These are phyloP conservation scores for Tachysurus fulvidraco DNA, from an alignment of 2,113 vertebrate species.

Conservation along the genomic window DNA sequence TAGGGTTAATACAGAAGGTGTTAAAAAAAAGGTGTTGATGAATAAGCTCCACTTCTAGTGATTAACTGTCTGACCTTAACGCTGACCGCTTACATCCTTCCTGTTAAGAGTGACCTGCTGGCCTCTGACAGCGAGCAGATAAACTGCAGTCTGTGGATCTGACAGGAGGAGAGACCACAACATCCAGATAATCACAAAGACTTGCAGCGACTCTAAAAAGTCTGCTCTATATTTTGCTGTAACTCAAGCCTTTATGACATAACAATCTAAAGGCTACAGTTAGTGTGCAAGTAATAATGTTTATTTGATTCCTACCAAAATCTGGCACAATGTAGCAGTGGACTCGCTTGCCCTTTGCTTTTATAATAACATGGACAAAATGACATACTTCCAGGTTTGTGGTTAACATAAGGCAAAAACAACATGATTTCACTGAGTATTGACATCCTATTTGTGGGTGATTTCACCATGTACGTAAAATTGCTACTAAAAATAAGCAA, in stretches of 20 bases:
- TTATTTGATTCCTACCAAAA: not conserved
- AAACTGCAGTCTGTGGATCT: not conserved
- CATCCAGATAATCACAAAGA: not conserved
- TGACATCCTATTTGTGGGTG: not conserved
- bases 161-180: not conserved
- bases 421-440: not conserved
- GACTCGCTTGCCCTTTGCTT: not conserved
- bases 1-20: not conserved
- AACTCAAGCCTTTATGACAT: not conserved
- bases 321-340: not conserved
- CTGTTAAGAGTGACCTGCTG: constrained; percentile 12
- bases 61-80: constrained; percentile 17
- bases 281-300: not conserved
- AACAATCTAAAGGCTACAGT: not conserved
- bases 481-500: not conserved
- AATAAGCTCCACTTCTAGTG: not conserved
- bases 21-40: not conserved
- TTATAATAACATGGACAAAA: too few species aligned
- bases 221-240: not conserved
- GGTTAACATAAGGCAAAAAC: not conserved
- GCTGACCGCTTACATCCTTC: constrained; percentile 19
- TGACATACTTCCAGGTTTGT: not conserved
- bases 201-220: not conserved
- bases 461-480: not conserved
- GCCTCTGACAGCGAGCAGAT: constrained; percentile 18